Base-by-base conservation (phyloP, 1,140 invertebrate species). In the Elymnias hypermnestra region DNA sequence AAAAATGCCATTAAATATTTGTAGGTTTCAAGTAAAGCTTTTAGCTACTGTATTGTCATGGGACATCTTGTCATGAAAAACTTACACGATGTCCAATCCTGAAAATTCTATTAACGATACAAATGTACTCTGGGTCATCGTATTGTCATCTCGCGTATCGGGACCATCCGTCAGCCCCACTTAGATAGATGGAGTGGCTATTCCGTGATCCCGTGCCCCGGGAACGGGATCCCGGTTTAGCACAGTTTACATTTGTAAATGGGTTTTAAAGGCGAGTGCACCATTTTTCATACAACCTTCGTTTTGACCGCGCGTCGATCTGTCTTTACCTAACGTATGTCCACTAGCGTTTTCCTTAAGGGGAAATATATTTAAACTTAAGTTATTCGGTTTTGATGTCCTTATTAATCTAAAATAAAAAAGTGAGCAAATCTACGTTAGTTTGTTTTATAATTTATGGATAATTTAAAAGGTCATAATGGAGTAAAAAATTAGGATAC, bases 121-220 rank as follows among this genome's bases (percentile, higher is more conserved):
- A 58, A 75, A 78, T 77, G 72, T 62, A 69, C 72, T 53, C 59
- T 31, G 69, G 72, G 72, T 67, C 71, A 76, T 72, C 67, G 55
- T 59, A 70, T 71, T 70, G 66, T 75, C 74, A 72, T 71, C 64
- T 64, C 51, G 41, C 57, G 60, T 69, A 68, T 70, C 64, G 61
- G 53, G 57, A 60, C 60, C 65, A 66, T 67, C 46, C 64, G 57
- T 68, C 60, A 56, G 37, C 9, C 31, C 48, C 43, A 22, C 38
- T 54, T 28, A 47, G 44, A 45, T 60, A 62, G 70, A 78, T 75
- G 63, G 70, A 64, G 41, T 31, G 26, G 23, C 14, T 12, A 29
- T 25, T 18, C 23, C 31, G 43, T 17, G 13, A 13, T 6, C n/a
- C 18, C 38, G 29, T n/a, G n/a, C n/a, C n/a, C n/a, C n/a, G n/a